Conservation (phyloP, 2,888 invertebrate genomes). For the Drosophila neutralis region DNA sequence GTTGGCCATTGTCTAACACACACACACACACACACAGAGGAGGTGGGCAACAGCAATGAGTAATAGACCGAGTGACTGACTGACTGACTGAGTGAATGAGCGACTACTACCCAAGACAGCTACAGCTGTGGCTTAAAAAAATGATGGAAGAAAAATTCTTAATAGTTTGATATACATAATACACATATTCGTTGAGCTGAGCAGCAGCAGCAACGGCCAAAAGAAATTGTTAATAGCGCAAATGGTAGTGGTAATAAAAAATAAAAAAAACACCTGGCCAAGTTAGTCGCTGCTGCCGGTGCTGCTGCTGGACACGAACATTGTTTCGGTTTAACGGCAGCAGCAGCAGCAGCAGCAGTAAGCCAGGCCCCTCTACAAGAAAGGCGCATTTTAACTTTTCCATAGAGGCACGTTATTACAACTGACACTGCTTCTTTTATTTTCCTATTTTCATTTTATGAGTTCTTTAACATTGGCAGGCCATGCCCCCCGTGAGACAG, state of each 20-base stretch:
- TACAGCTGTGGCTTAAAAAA: conserved; percentile 9
- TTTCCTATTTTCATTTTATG: conserved; percentile 42
- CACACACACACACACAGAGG: conserved; percentile 10
- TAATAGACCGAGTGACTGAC: conserved; percentile 7
- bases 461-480: conserved; percentile 69
- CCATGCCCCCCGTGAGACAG: conserved; percentile 41
- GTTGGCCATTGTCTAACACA: conserved; percentile 59
- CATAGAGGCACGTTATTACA: conserved; percentile 45
- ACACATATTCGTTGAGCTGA: conserved; percentile 8
- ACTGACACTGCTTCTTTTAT: conserved; percentile 41
- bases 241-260: conserved; percentile 65
- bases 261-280: conserved; percentile 74
- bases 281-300: conserved; percentile 35
- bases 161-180: conserved; percentile 57
- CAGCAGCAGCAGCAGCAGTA: conserved; percentile 8
- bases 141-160: conserved; percentile 52
- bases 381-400: conserved; percentile 23
- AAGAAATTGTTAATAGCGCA: conserved; percentile 78
- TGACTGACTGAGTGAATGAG: neutral
- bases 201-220: conserved; percentile 46
- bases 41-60: conserved; percentile 6
- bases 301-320: conserved; percentile 61
- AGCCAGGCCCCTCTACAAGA: conserved; percentile 41
- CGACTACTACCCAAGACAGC: conserved; percentile 7
- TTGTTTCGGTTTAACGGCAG: conserved; percentile 57